Percentiles rank a stretch among this genome's conserved stretches.
Conservation (phyloP, 1,140 invertebrate species). For the Neoseiulus cucumeris region DNA sequence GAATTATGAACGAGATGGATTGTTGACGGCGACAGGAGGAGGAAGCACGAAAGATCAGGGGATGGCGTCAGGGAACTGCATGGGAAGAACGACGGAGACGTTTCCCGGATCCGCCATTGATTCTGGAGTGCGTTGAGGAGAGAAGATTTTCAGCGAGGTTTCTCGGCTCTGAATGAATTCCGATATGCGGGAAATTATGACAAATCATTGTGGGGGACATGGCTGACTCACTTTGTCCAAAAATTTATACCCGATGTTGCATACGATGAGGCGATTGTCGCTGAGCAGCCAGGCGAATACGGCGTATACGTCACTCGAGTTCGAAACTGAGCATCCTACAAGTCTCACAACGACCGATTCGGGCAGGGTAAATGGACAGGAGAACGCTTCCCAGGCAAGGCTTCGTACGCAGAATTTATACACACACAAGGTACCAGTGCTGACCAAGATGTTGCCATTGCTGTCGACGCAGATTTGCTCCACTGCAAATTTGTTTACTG, state of each 20-base stretch:
- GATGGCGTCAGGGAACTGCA: not conserved
- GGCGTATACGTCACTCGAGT: not conserved
- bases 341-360: not conserved
- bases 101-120: not conserved
- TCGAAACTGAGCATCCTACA: not conserved
- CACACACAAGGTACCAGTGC: not conserved
- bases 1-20: slow-evolving; percentile 3
- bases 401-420: not conserved
- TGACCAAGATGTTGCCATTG: not conserved
- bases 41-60: not conserved
- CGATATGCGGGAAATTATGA: too few species aligned
- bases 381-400: not conserved
- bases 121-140: not conserved
- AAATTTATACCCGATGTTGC: not conserved
- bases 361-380: not conserved
- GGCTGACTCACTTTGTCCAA: not conserved
- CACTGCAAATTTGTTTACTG: not conserved
- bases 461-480: not conserved
- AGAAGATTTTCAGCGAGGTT: too few species aligned
- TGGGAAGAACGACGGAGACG: not conserved
- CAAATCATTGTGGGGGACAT: too few species aligned
- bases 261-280: not conserved
- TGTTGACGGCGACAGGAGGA: not conserved
- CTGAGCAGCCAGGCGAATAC: not conserved
- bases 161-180: too few species aligned